These are phyloP conservation scores for Pseudomugil gertrudae DNA, from an alignment of 2,797 vertebrate species.

Conservation along the genomic window DNA sequence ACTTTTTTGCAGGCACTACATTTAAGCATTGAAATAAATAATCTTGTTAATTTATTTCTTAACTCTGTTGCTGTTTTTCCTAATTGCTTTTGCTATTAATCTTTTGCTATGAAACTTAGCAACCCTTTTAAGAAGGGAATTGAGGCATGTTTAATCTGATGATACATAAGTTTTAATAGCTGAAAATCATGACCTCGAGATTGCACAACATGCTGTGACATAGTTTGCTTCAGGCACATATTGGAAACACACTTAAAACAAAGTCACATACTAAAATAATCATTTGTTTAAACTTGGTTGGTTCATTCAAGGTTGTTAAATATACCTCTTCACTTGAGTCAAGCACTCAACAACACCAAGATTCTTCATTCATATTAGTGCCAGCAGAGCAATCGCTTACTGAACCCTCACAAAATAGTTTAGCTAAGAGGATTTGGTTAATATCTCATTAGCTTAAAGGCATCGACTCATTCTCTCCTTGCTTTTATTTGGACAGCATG, in stretches of 20 bases:
- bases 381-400: conserved; percentile 59
- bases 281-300: conserved; percentile 11
- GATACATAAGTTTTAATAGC: background rate
- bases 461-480: conserved; percentile 68
- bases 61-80: background rate
- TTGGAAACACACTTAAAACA: background rate
- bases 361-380: conserved; percentile 64
- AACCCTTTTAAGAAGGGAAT: too few species aligned
- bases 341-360: conserved; percentile 40
- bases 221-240: background rate
- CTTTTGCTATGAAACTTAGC: background rate
- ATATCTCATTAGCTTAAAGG: conserved; percentile 79
- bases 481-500: conserved; percentile 70
- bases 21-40: too few species aligned
- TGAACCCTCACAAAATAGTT: conserved; percentile 77
- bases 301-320: conserved; percentile 30
- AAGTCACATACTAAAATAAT: background rate
- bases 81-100: background rate
- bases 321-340: conserved; percentile 33
- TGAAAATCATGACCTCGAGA: background rate
- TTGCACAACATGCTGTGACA: background rate
- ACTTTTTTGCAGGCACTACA: too few species aligned
- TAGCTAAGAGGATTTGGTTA: conserved; percentile 79
- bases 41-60: background rate
- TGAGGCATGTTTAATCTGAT: too few species aligned